Evolutionary conservation across 2,797 vertebrate genomes (phyloP).

Genomic region (Cyclura pinguis): DNA sequence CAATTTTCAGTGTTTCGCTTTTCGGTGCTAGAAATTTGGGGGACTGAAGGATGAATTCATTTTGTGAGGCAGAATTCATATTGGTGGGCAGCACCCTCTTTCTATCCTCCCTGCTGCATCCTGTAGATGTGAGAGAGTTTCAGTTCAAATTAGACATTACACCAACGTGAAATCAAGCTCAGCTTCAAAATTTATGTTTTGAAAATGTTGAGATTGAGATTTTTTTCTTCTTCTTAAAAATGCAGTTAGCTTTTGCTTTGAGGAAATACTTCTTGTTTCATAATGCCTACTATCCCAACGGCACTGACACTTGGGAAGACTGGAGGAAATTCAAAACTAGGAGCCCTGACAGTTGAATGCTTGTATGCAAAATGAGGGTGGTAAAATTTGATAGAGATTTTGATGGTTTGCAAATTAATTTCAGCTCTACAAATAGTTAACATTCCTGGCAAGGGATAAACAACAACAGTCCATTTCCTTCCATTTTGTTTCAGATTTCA

Average conservation of each 20-base stretch:
- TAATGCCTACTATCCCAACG: not conserved
- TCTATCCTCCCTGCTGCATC: too few relatives aligned
- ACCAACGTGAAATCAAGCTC: not conserved
- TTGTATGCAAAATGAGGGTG: not conserved
- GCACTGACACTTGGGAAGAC: not conserved
- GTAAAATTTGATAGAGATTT: not conserved
- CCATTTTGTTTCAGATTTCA: slow-evolving; percentile 35
- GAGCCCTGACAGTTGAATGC: not conserved
- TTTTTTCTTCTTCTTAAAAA: not conserved
- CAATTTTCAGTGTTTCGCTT: too few relatives aligned
- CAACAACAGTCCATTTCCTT: not conserved
- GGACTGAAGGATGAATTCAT: too few relatives aligned
- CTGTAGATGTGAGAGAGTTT: not conserved
- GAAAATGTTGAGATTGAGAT: not conserved
- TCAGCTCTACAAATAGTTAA: slow-evolving; percentile 11
- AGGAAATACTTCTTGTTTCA: not conserved
- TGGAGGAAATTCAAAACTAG: not conserved
- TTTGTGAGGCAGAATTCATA: too few relatives aligned
- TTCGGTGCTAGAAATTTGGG: too few relatives aligned
- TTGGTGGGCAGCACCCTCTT: too few relatives aligned
- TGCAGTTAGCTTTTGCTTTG: too few relatives aligned
- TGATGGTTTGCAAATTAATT: not conserved
- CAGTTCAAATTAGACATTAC: not conserved
- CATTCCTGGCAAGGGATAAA: slow-evolving; percentile 20
- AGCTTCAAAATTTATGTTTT: not conserved